Percentiles rank a stretch among this genome's conserved stretches.
Conservation (phyloP, 2,888 invertebrate genomes). For the Leptura quadrifasciata region DNA sequence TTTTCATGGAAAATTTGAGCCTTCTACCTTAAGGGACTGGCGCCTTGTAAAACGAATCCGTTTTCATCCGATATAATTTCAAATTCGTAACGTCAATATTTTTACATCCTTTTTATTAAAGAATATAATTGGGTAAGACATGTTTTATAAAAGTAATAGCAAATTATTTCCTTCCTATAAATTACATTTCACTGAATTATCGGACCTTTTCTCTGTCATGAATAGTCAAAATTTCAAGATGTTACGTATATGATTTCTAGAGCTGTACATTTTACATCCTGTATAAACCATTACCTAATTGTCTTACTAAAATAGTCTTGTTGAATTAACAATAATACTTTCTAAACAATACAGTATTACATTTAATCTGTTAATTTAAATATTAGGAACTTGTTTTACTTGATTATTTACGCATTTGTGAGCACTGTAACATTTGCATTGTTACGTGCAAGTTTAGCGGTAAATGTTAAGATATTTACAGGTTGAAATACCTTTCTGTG, state of each 20-base stretch:
- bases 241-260: conserved; percentile 7
- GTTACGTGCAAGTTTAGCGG: conserved; percentile 52
- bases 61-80: no score
- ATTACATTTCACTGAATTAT: not conserved
- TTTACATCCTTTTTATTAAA: no score
- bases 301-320: conserved; percentile 24
- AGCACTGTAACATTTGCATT: conserved; percentile 51
- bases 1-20: no score
- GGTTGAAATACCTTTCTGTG: conserved; percentile 35
- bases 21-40: no score
- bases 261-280: conserved; percentile 9
- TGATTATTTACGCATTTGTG: conserved; percentile 49
- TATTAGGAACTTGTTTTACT: conserved; percentile 47
- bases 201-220: not conserved
- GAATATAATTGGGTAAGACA: not conserved
- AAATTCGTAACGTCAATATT: no score
- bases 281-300: conserved; percentile 23
- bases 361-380: conserved; percentile 37
- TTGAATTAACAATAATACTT: conserved; percentile 36
- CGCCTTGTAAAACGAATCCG: no score
- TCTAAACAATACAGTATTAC: conserved; percentile 29
- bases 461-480: conserved; percentile 50
- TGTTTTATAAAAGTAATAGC: not conserved
- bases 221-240: conserved; percentile 7
- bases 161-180: not conserved